Base-by-base conservation (phyloP, 2,113 vertebrate genomes). In the Sceloporus undulatus region DNA sequence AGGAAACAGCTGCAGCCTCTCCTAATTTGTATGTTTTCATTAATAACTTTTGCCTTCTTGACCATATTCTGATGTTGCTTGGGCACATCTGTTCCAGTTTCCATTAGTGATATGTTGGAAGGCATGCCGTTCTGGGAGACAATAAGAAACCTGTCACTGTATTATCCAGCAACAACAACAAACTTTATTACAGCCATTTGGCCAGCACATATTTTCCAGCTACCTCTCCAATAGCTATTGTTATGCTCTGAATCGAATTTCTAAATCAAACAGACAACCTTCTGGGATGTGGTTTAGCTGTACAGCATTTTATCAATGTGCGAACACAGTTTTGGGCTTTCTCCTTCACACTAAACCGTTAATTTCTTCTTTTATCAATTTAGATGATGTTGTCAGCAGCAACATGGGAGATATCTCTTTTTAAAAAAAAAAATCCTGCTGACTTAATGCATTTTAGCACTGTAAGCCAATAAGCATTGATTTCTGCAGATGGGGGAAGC, bases 261-360 rank as follows among this genome's bases (percentile, higher is more conserved):
- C 5, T 68, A 78, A n/a, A 13, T 66, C 19, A 70, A 70, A 52
- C 23, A 27, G 40, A 11, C 74, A 66, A 16, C 14, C 11, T 52
- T 65, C 27, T 40, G 62, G 21, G 74, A 8, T 71, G 76, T 54
- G 42, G 21, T 79, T 0, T 0, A 21, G n/a, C 40, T 79, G 27
- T n/a, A 7, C 40, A 25, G 66, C 25, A 5, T 21, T 9, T 25
- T 73, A 11, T 52, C 83, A 48, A 65, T 52, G 78, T 10, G 23
- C 80, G 27, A 27, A 19, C 0, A 11, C 19, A 70, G n/a, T 68
- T 48, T n/a, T 3, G 40, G 88, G 25, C 77, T 34, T 54, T 88
- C 0, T 1, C 70, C 2, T 34, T 38, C 48, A 71, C 29, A 40
- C 8, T 34, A 27, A 1, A 88, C 75, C 62, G 0, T 40, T 59